Percentiles rank a stretch among this genome's conserved stretches.
Conservation (phyloP, 2,113 vertebrate genomes). For the Sander vitreus region DNA sequence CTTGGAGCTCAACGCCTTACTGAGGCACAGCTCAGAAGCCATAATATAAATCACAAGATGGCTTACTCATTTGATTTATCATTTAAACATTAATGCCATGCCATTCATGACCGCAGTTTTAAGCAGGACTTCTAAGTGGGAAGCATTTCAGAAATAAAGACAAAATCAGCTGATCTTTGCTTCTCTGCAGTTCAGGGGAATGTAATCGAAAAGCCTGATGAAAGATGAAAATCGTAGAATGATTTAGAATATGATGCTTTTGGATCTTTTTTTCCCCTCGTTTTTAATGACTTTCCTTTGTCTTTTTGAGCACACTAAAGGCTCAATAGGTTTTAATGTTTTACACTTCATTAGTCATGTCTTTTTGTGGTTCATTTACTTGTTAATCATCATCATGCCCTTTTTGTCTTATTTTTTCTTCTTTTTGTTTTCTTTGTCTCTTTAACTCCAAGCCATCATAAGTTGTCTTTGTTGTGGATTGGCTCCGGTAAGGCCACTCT, state of each 20-base stretch:
- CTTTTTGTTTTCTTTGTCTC: constrained; percentile 71
- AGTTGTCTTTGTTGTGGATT: constrained; percentile 77
- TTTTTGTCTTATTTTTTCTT: constrained; percentile 68
- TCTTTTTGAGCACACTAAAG: constrained; percentile 32
- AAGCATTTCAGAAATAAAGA: constrained; percentile 31
- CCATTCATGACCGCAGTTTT: constrained; percentile 51
- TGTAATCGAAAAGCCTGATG: constrained; percentile 42
- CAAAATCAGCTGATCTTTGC: constrained; percentile 40
- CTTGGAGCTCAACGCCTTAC: constrained; percentile 35
- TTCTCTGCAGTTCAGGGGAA: constrained; percentile 33
- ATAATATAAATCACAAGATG: constrained; percentile 55
- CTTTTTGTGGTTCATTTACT: constrained; percentile 70
- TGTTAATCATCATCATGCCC: constrained; percentile 73
- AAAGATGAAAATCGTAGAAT: constrained; percentile 54
- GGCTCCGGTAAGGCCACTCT: constrained; percentile 75
- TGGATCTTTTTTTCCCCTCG: background rate
- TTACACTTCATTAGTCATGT: constrained; percentile 69
- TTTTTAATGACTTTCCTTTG: constrained; percentile 47
- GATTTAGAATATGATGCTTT: constrained; percentile 47
- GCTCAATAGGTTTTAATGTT: constrained; percentile 64
- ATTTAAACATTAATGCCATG: constrained; percentile 51
- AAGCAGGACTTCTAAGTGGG: constrained; percentile 26
- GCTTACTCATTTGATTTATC: constrained; percentile 62
- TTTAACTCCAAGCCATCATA: constrained; percentile 75
- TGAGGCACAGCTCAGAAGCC: constrained; percentile 43